Percentiles rank a stretch among this genome's conserved stretches.
phyloP scores from a whole-genome alignment of 2,888 invertebrate genomes.

The Oscheius sp. region DNA sequence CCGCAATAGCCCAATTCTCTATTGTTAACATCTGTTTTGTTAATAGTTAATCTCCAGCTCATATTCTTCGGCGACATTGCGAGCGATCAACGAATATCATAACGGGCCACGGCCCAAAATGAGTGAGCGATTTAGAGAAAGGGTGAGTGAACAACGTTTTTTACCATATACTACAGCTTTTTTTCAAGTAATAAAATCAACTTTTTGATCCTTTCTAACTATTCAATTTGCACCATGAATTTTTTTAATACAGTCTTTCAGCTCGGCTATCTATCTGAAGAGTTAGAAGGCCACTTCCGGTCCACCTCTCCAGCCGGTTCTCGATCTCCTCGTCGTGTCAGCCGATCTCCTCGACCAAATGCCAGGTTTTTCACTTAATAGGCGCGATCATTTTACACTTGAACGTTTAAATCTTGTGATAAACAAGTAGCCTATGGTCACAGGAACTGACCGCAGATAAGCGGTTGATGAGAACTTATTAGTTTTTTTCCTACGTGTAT shows the following conservation, averaged over 20 bases:
- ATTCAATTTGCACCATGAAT: not conserved
- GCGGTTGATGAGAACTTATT: no score
- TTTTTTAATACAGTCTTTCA: constrained; percentile 19
- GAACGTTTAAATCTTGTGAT: no score
- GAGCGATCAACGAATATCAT: constrained; percentile 30
- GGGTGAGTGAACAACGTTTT: constrained; percentile 16
- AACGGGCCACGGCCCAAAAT: constrained; percentile 33
- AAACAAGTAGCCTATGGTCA: no score
- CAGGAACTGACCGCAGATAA: no score
- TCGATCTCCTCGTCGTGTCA: constrained; percentile 27
- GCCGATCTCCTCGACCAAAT: constrained; percentile 27
- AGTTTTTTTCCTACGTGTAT: constrained; percentile 23
- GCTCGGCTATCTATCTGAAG: constrained; percentile 50
- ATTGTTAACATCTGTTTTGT: no score
- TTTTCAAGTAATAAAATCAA: not conserved
- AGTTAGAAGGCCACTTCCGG: constrained; percentile 44
- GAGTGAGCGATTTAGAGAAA: constrained; percentile 32
- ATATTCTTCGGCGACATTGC: constrained; percentile 29
- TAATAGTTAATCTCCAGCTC: not conserved
- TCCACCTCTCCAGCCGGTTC: constrained; percentile 28
- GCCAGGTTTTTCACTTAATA: not conserved
- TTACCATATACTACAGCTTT: not conserved
- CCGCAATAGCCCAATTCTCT: constrained; percentile 19
- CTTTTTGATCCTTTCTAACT: not conserved
- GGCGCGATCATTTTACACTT: no score